These are phyloP conservation scores for Thamnophis elegans DNA, from an alignment of 2,797 vertebrate genomes.

Conservation along the genomic window DNA sequence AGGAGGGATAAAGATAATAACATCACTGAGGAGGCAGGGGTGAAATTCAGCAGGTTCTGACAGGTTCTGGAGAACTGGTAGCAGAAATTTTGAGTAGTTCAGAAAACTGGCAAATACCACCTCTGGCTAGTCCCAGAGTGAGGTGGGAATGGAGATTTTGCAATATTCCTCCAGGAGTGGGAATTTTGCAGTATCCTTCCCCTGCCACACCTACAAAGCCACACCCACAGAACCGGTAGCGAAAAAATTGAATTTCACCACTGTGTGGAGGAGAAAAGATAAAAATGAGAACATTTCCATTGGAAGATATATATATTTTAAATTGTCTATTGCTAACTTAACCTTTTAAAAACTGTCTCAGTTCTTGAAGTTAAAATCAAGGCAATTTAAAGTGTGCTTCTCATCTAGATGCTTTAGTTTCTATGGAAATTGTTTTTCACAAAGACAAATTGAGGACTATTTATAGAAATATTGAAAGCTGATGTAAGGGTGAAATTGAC, in stretches of 20 bases:
- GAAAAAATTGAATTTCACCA: neutral
- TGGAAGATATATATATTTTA: neutral
- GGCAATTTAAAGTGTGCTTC: neutral
- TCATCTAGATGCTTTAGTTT: conserved; percentile 10
- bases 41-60: too few species aligned
- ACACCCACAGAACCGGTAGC: too few species aligned
- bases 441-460: neutral
- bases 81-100: too few species aligned
- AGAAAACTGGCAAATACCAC: too few species aligned
- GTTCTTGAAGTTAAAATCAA: neutral
- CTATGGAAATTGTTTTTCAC: conserved; percentile 35
- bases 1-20: too few species aligned
- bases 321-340: neutral
- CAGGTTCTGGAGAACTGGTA: too few species aligned
- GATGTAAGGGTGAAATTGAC: conserved; percentile 14
- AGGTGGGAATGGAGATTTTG: too few species aligned
- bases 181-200: too few species aligned
- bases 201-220: too few species aligned
- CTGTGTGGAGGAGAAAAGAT: neutral
- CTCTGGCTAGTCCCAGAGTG: too few species aligned
- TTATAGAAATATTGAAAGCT: conserved; percentile 29
- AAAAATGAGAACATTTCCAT: neutral
- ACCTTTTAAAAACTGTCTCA: neutral
- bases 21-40: too few species aligned
- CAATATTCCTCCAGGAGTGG: too few species aligned